Percentiles rank a stretch among this genome's conserved stretches.
These are phyloP conservation scores for Eumeta japonica DNA, from an alignment of 1,140 invertebrate species.

Conservation along the genomic window DNA sequence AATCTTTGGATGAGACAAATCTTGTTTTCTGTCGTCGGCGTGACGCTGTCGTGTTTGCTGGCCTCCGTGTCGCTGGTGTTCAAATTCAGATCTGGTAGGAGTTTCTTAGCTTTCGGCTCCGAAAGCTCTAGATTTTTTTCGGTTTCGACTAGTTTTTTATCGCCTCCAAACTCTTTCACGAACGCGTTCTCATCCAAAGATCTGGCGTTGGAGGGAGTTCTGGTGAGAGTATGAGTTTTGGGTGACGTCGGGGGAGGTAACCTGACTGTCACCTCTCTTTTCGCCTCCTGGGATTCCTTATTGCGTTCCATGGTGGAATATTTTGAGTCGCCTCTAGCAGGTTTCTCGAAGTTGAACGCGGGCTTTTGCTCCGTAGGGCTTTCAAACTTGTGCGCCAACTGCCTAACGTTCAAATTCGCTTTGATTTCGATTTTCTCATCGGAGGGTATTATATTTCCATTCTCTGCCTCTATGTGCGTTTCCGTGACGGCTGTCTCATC, in stretches of 20 bases:
- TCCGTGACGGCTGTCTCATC: no score
- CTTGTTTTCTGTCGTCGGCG: slow-evolving; percentile 61
- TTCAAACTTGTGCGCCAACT: slow-evolving; percentile 61
- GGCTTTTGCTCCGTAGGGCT: slow-evolving; percentile 56
- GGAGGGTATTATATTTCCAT: slow-evolving; percentile 30
- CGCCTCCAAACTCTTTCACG: slow-evolving; percentile 61
- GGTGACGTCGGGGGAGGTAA: slow-evolving; percentile 27
- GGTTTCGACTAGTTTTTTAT: no score
- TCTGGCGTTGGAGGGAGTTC: slow-evolving; percentile 65
- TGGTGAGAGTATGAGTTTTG: slow-evolving; percentile 50
- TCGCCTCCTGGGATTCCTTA: slow-evolving; percentile 19
- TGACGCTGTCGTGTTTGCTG: slow-evolving; percentile 37
- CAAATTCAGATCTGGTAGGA: slow-evolving; percentile 57
- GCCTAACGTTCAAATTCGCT: slow-evolving; percentile 54
- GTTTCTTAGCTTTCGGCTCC: slow-evolving; percentile 51
- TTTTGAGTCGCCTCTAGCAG: slow-evolving; percentile 39
- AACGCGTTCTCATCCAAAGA: slow-evolving; percentile 73
- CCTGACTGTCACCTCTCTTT: slow-evolving; percentile 19
- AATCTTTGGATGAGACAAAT: slow-evolving; percentile 60
- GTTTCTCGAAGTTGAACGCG: slow-evolving; percentile 48
- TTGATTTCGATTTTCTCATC: no score
- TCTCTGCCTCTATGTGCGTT: slow-evolving; percentile 22
- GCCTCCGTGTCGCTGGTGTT: slow-evolving; percentile 30
- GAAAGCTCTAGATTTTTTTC: slow-evolving; percentile 56
- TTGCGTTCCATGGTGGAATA: slow-evolving; percentile 32